Conservation (phyloP, 2,113 vertebrate species). For the Pachycephala philippinensis region DNA sequence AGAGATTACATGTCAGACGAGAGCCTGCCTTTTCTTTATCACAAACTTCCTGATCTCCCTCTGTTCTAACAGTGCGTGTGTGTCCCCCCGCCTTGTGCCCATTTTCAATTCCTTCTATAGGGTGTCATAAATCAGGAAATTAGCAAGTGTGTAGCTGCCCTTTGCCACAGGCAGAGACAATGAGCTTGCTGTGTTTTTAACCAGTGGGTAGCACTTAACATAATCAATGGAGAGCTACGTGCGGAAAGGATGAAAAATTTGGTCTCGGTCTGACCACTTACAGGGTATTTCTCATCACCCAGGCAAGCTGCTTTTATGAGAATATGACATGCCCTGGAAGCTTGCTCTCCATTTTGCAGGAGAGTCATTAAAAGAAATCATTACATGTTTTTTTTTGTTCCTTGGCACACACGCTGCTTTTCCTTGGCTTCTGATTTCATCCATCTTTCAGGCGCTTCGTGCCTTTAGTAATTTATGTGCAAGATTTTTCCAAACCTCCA, state of each 20-base stretch:
- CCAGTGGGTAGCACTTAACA: constrained; percentile 64
- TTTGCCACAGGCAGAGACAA: constrained; percentile 71
- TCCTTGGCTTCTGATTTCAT: constrained; percentile 81
- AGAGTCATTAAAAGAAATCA: constrained; percentile 76
- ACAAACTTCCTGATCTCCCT: constrained; percentile 76
- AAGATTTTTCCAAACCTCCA: constrained; percentile 84
- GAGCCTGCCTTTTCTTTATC: constrained; percentile 79
- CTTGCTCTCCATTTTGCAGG: constrained; percentile 67
- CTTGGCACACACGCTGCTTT: constrained; percentile 75
- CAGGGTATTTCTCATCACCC: constrained; percentile 61
- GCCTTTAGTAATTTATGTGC: constrained; percentile 84
- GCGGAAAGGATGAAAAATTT: constrained; percentile 70
- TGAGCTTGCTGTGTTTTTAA: constrained; percentile 72
- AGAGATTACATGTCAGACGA: constrained; percentile 79
- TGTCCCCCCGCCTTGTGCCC: not conserved
- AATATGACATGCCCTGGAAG: constrained; percentile 63
- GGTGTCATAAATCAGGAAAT: constrained; percentile 77
- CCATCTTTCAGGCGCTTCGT: constrained; percentile 78
- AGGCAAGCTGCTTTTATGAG: constrained; percentile 67
- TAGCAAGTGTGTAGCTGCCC: constrained; percentile 73
- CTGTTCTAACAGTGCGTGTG: constrained; percentile 47
- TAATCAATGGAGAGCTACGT: constrained; percentile 65
- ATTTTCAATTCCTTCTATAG: constrained; percentile 52
- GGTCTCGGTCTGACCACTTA: constrained; percentile 44
- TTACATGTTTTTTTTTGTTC: constrained; percentile 67